Conservation (phyloP, 1,140 invertebrate species). For the Triops cancriformis region DNA sequence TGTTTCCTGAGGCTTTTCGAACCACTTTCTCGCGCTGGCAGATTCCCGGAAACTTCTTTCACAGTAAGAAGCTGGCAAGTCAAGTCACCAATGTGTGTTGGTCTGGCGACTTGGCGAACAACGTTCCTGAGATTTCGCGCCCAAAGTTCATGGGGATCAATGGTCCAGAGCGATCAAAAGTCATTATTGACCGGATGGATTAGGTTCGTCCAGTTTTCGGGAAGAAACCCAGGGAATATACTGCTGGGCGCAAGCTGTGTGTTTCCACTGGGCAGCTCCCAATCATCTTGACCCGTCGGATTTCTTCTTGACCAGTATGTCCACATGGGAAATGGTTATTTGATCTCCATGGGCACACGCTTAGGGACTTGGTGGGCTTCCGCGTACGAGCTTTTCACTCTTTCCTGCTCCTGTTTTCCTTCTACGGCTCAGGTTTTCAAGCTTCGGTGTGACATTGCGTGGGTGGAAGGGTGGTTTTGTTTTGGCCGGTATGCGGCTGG, state of each 20-base stretch:
- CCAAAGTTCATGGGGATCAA: neutral
- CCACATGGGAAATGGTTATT: neutral
- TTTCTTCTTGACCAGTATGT: neutral
- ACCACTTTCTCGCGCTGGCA: neutral
- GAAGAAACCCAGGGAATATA: neutral
- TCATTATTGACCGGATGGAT: neutral
- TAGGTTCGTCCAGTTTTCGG: neutral
- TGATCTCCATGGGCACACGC: neutral
- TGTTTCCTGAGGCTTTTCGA: neutral
- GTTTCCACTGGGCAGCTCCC: neutral
- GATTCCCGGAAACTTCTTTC: neutral
- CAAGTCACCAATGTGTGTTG: neutral
- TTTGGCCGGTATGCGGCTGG: neutral
- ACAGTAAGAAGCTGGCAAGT: neutral
- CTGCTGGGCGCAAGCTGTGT: neutral
- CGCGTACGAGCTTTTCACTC: neutral
- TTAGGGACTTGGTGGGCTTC: neutral
- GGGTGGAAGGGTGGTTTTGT: neutral
- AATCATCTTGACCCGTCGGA: neutral
- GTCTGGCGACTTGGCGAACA: neutral
- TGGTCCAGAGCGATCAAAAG: neutral
- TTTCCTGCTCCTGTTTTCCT: neutral
- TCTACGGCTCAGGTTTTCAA: neutral
- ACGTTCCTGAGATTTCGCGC: neutral
- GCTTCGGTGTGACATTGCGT: neutral